These are phyloP conservation scores for Pomacea maculata DNA, from an alignment of 1,140 invertebrate species.

Conservation along the genomic window DNA sequence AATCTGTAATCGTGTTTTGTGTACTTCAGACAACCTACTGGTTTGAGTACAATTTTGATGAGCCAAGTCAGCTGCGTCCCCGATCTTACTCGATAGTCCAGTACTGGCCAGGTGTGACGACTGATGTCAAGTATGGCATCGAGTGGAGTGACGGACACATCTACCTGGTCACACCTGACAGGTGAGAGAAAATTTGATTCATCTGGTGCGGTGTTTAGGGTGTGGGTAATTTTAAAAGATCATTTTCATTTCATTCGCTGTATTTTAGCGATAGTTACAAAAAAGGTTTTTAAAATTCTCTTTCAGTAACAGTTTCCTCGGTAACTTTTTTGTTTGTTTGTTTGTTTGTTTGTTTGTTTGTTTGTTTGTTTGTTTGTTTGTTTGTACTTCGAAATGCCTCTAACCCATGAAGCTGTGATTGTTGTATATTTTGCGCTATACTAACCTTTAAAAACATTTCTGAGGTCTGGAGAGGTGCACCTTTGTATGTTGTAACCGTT, in stretches of 20 bases:
- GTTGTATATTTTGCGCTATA: too few relatives aligned
- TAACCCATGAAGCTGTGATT: not conserved
- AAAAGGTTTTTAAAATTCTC: not conserved
- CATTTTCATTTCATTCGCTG: too few relatives aligned
- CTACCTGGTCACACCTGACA: conserved; percentile 10
- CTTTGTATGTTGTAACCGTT: not conserved
- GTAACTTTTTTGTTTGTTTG: not conserved
- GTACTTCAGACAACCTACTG: not conserved
- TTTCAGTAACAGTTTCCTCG: not conserved
- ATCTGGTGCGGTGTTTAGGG: too few relatives aligned
- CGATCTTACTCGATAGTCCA: not conserved
- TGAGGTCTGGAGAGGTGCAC: too few relatives aligned
- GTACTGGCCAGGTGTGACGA: conserved; percentile 10
- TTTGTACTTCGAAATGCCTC: not conserved
- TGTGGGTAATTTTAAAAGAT: too few relatives aligned
- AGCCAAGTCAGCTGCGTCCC: not conserved
- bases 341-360: not conserved
- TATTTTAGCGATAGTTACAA: not conserved
- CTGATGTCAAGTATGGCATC: conserved; percentile 12
- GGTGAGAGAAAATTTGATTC: not conserved
- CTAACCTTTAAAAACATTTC: not conserved
- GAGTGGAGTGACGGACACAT: conserved; percentile 3
- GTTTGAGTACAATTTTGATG: conserved; percentile 19
- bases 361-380: not conserved
- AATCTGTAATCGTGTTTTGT: not conserved